Conservation (phyloP, 1,140 invertebrate genomes). For the Ladona fulva region DNA sequence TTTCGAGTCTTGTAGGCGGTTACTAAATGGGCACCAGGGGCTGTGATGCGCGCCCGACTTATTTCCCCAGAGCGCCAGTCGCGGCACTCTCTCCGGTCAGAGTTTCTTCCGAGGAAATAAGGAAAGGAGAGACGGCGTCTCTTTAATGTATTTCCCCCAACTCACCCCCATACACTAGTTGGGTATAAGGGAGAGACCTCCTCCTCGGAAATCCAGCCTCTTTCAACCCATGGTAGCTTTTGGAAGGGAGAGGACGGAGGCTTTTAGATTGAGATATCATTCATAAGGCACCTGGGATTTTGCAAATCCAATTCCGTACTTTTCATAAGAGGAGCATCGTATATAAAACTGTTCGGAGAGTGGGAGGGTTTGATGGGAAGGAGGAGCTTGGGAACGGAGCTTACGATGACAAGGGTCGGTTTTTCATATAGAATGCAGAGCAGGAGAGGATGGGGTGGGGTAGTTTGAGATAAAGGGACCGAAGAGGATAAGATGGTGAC, state of each 20-base stretch:
- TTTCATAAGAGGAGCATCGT: constrained; percentile 11
- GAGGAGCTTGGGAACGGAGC: not conserved
- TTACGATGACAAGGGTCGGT: not conserved
- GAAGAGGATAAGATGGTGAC: not conserved
- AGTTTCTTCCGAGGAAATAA: too few relatives aligned
- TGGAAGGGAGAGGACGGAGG: not conserved
- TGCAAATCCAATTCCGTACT: constrained; percentile 16
- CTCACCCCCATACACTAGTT: too few relatives aligned
- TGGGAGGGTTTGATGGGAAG: not conserved
- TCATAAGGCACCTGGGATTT: constrained; percentile 17
- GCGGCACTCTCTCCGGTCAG: too few relatives aligned
- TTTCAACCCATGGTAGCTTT: too few relatives aligned
- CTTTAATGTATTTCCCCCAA: too few relatives aligned
- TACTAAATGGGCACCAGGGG: too few relatives aligned
- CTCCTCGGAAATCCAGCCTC: too few relatives aligned
- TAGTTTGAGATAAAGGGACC: not conserved
- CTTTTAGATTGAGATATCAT: constrained; percentile 14
- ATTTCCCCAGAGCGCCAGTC: too few relatives aligned
- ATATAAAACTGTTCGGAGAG: not conserved
- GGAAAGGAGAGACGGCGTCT: too few relatives aligned
- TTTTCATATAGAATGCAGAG: not conserved
- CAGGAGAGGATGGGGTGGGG: not conserved
- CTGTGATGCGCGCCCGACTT: too few relatives aligned
- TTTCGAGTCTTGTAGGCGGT: too few relatives aligned
- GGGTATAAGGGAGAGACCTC: too few relatives aligned